Evolutionary conservation across 2,113 vertebrate genomes (phyloP), one percentile per base, ranked within the genome.

Genomic region (Kobus ellipsiprymnus): DNA sequence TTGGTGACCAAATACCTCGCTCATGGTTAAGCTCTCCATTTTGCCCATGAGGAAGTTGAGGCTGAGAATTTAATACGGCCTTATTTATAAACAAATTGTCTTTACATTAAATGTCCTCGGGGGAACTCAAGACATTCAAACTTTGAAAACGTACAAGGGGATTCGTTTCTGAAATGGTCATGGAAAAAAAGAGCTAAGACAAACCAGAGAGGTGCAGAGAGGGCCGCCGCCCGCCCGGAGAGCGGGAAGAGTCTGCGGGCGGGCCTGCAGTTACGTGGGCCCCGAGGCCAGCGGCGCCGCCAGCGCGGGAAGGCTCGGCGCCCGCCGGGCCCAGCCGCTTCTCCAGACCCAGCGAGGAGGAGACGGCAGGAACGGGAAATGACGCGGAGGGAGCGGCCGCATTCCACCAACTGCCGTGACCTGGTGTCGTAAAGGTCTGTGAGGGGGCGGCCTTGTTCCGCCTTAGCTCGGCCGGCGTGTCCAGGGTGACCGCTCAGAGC

Each of bases 1-100:
- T 44, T 44, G 27, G 33, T 96, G 67, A 55, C 13, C 40, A 80
- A 87, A 67, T 7, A 36, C 9, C 27, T 10, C n/a, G 23, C 7
- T 80, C 77, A 95, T 12, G 94, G 33, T 23, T 19, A 74, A 95
- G 81, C 90, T 52, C 62, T 94, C 57, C 6, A 88, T 82, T 95
- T 95, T 81, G 8, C 84, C 74, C 93, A 0, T 81, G 60, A 87
- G 16, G 67, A 96, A 86, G 94, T 23, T 29, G n/a, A 54, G 19
- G 67, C 36, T 91, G 29, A 23, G 52, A 95, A 90, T 87, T 92
- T 92, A 96, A 88, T 50, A 93, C 44, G 44, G 48, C 6, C 15
- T 93, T 67, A 74, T 12, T 88, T 67, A 81, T 23, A 71, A 40
- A 71, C 19, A 40, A 71, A n/a, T 14, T 85, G 13, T 44, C 85